Base-by-base conservation (phyloP, 2,113 vertebrate genomes). In the Terrapene triunguis region DNA sequence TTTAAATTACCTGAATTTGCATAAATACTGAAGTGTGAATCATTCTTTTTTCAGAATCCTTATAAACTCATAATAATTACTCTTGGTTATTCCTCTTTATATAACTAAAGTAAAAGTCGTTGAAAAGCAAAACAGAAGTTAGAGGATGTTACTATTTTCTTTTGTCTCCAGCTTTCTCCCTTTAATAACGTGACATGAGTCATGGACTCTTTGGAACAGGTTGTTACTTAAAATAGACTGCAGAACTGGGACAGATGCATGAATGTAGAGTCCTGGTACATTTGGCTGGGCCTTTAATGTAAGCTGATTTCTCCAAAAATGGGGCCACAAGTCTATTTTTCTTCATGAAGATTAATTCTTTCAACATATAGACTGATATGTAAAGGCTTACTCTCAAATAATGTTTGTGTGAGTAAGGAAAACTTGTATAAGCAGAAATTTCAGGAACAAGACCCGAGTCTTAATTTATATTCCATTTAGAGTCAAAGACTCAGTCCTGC, bases 1-100 rank as follows among this genome's bases (percentile, higher is more conserved):
- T 96, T 96, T 94, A 96, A 97, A 90, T 96, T 48, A 82, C 25
- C 32, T 74, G 53, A 12, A 94, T 97, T 97, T 96, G 53, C 92
- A 94, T 95, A 96, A 97, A 96, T 90, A 53, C 21, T 90, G 48
- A 95, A 96, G 55, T 42, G 17, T 62, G 85, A 97, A 88, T 92
- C 69, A 92, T 97, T 96, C 86, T 80, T 42, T 42, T 92, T 54
- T 47, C 27, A 54, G 84, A 55, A 92, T 93, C 21, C 69, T 96
- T 97, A 96, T 53, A 95, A 80, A 89, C 48, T 82, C 13, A 24
- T 80, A 93, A 85, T 94, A 88, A 94, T 89, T 97, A 83, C 91
- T 95, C 80, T 96, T 96, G 32, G 89, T 90, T 79, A 59, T 78
- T 42, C 83, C 57, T 69, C 1, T 1, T 21, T 19, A 69, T 82